Percentiles rank a stretch among this genome's conserved stretches.
Evolutionary conservation across 2,113 vertebrate genomes (phyloP).

Genomic region (Eulacestoma nigropectus): DNA sequence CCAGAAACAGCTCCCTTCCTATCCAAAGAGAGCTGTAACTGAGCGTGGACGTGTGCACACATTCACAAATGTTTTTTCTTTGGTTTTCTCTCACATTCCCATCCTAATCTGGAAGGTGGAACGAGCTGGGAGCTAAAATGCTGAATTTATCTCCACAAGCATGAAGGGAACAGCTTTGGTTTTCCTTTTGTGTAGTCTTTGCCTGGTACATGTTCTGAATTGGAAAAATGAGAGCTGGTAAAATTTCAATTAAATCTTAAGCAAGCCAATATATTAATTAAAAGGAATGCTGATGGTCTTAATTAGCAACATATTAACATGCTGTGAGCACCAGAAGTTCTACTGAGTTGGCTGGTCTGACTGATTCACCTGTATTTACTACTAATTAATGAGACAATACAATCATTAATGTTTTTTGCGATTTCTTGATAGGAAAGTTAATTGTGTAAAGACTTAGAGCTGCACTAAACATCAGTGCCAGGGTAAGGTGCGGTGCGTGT

Average conservation of each 20-base stretch:
- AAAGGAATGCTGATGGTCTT: constrained; percentile 32
- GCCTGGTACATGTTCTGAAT: not conserved
- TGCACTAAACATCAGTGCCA: not conserved
- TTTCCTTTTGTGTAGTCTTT: not conserved
- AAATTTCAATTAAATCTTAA: not conserved
- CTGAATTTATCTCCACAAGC: not conserved
- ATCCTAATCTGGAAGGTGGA: not conserved
- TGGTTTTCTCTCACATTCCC: not conserved
- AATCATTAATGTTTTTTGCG: constrained; percentile 6
- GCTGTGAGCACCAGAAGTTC: not conserved
- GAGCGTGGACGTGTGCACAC: not conserved
- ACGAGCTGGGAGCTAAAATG: not conserved
- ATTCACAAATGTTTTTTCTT: rapidly evolving
- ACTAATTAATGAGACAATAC: constrained; percentile 42
- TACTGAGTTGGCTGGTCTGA: not conserved
- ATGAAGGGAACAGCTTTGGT: not conserved
- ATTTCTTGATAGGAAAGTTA: constrained; percentile 7
- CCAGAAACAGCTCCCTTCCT: not conserved
- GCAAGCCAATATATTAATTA: constrained; percentile 32
- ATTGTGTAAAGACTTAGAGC: constrained; percentile 4
- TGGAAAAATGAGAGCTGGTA: not conserved
- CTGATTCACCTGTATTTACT: constrained; percentile 50
- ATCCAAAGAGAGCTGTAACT: not conserved
- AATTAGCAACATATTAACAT: constrained; percentile 58
- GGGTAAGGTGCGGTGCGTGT: not conserved